A percentile compares a stretch with the other conserved stretches of the same genome.
phyloP scores from a whole-genome alignment of 1,140 invertebrate genomes.

The Drusus annulatus region DNA sequence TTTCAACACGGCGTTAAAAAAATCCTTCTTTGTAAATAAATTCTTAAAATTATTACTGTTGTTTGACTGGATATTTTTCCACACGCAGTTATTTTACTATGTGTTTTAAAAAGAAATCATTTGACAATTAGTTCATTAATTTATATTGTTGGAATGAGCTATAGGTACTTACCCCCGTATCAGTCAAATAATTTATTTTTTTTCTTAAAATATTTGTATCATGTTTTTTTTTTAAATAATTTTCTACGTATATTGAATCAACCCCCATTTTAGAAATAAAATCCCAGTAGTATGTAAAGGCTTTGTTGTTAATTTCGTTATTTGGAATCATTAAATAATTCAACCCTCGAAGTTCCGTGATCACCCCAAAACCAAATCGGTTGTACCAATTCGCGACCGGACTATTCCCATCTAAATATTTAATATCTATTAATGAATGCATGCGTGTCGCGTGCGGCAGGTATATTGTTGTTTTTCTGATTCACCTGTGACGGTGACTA shows the following conservation, averaged over 20 bases:
- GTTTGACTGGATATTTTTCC: too few relatives aligned
- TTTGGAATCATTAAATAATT: neutral
- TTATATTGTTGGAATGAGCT: too few relatives aligned
- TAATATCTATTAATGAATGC: constrained; percentile 12
- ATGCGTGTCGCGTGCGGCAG: constrained; percentile 6
- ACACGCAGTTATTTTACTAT: too few relatives aligned
- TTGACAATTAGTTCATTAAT: too few relatives aligned
- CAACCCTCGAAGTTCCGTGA: neutral
- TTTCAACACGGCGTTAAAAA: too few relatives aligned
- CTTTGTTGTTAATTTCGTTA: neutral
- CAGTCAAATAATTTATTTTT: too few relatives aligned
- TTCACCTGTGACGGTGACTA: constrained; percentile 13
- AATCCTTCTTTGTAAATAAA: too few relatives aligned
- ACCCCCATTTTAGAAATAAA: neutral
- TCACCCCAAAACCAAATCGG: constrained; percentile 3
- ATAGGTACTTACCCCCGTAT: too few relatives aligned
- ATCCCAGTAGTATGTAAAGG: neutral
- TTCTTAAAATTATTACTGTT: too few relatives aligned
- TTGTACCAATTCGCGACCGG: constrained; percentile 30
- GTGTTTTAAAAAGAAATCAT: too few relatives aligned
- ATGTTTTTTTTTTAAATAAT: too few relatives aligned
- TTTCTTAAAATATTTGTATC: too few relatives aligned
- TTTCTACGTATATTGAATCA: neutral
- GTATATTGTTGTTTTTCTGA: neutral
- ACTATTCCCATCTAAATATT: neutral